Evolutionary conservation across 2,888 invertebrate species (phyloP), one percentile per base, ranked within the genome.

Genomic region (Epirrhoe tristata): DNA sequence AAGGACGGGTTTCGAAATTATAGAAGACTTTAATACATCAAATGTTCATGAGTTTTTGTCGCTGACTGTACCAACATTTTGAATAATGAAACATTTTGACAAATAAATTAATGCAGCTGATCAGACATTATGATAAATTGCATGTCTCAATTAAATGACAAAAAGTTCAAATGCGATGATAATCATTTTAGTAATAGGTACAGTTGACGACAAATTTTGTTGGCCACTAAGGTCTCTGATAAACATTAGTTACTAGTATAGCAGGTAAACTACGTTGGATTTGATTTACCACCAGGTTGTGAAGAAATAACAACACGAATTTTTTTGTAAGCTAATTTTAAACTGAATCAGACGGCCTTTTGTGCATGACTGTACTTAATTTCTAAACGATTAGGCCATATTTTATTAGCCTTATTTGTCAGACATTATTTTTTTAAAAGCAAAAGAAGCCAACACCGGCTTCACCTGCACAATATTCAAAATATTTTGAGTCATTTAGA

Each of bases 401-500:
- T 48, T 58, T 36, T 32, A 51, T 39, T 2, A 36, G n/a, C 31
- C 17, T 43, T 43, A 52, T 59, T 59, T 59, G 52, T 59, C 52
- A 43, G 52, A 52, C 51, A 58, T 51, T 59, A 5, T 31, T n/a
- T n/a, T 24, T 8, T 52, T 32, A 52, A 59, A 52, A 43, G n/a
- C 1, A n/a, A 36, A 55, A n/a, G 10, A 59, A 10, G 8, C 32
- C 0, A 58, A 50, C 17, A 46, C 43, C 31, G 32, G 5, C 31
- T 60, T 53, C 60, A 61, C 54, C 60, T 61, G 60, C 32, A 54
- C 16, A 51, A 52, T 52, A 51, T 58, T 17, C 50, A 24, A 58
- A 58, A 57, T 34, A 48, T 12, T 70, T 71, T 71, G 67, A 71
- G 72, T 73, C 70, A 36, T 50, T 58, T 58, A 50, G 50, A 10